Evolutionary conservation across 2,113 vertebrate species (phyloP), one percentile per base, ranked within the genome.

Genomic region (Dolichallabes microphthalmus): DNA sequence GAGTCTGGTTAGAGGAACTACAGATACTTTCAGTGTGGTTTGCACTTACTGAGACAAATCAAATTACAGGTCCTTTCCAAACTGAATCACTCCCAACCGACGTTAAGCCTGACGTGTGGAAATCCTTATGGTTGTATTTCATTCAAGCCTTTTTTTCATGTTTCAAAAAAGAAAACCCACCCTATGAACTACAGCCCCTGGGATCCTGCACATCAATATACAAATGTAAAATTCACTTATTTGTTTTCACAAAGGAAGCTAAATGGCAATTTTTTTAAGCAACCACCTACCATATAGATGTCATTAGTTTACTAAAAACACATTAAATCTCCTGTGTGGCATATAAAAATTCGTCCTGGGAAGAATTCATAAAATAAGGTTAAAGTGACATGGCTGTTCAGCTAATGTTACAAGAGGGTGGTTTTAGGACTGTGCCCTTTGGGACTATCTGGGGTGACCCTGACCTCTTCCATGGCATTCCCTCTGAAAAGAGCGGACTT

Each of bases 391-490:
- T 73, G 78, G 64, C 61, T 83, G 61, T 83, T 86, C 82, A 85
- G 92, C 93, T 93, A 91, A 93, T 92, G 92, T 92, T 89, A 90
- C 89, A 86, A 90, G 93, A 89, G 92, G 94, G 94, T 92, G 89
- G 91, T 90, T 88, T 89, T 87, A 92, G 80, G 92, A 96, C 92
- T 91, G 91, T 86, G 92, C 92, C 93, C 92, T 2, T n/a, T 90
- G 94, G 93, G 91, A 88, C 89, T 85, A 87, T 88, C 87, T 85
- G 79, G 91, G 83, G 75, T 88, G 90, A 91, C 90, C 88, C 80
- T 87, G 89, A 77, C 89, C 92, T 55, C 89, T 82, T 86, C 90
- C 84, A 83, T 25, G 77, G 86, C 85, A 88, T 87, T 80, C 83
- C 74, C 83, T 53, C 69, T 85, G 82, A 82, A 83, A 84, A 79